These are phyloP conservation scores for Vidua macroura DNA, from an alignment of 2,113 vertebrate genomes.

Conservation along the genomic window DNA sequence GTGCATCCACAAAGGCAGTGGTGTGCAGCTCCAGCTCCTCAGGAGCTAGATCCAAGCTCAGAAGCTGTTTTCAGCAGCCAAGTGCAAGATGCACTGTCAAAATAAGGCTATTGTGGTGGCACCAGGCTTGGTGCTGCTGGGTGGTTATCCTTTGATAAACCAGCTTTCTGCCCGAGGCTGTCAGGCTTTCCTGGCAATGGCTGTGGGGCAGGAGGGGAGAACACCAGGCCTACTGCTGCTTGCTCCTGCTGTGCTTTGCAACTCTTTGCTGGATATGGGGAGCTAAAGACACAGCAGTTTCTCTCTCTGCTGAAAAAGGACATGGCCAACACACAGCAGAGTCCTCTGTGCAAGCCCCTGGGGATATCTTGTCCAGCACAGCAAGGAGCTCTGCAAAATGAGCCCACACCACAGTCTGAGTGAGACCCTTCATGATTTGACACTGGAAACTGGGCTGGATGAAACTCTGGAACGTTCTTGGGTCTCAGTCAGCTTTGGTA, in stretches of 20 bases:
- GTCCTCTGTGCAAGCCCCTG: fast-evolving
- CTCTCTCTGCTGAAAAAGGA: background rate
- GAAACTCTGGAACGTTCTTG: fast-evolving
- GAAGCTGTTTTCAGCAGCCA: background rate
- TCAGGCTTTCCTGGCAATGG: background rate
- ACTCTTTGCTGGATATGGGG: background rate
- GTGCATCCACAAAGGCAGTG: background rate
- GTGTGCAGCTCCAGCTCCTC: background rate
- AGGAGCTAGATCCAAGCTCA: background rate
- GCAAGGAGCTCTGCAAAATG: background rate
- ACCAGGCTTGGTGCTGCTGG: background rate
- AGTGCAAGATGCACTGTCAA: background rate
- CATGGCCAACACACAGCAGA: background rate
- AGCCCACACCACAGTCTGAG: background rate
- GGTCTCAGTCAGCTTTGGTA: fast-evolving
- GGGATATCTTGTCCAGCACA: fast-evolving
- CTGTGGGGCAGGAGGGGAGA: background rate
- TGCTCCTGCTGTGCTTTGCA: background rate
- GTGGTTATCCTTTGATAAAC: background rate
- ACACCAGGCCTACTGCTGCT: background rate
- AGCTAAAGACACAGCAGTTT: background rate
- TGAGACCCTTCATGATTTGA: background rate
- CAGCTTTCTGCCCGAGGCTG: background rate
- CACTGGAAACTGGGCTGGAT: background rate
- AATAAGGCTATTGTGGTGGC: background rate